Conservation (phyloP, 2,797 vertebrate species). For the Geotrypetes seraphini region DNA sequence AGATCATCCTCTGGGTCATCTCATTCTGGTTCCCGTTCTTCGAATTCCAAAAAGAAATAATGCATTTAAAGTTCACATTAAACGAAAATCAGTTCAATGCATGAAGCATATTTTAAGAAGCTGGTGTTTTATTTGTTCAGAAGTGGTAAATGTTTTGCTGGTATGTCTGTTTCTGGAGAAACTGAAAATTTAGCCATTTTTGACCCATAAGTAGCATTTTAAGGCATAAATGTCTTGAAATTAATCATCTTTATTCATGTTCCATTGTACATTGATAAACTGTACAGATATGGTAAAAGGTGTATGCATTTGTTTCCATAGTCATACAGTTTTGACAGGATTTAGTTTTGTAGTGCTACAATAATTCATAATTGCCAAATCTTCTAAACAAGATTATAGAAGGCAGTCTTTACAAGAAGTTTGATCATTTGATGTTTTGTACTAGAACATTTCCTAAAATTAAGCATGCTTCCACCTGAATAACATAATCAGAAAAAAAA, state of each 20-base stretch:
- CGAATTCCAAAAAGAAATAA: conserved; percentile 98
- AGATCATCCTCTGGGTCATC: conserved; percentile 90
- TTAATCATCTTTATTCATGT: background rate
- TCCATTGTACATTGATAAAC: too few relatives aligned
- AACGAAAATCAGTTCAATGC: conserved; percentile 59
- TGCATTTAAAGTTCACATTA: conserved; percentile 42
- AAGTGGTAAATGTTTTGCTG: conserved; percentile 55
- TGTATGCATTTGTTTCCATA: too few relatives aligned
- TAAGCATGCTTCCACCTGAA: conserved; percentile 16
- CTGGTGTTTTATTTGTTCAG: conserved; percentile 64
- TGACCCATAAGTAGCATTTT: conserved; percentile 55
- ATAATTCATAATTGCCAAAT: too few relatives aligned
- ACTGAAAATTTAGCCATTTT: conserved; percentile 51
- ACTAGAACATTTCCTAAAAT: background rate
- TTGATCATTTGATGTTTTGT: background rate
- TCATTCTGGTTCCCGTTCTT: conserved; percentile 79
- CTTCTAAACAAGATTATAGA: too few relatives aligned
- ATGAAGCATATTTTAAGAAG: conserved; percentile 76
- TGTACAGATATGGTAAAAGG: too few relatives aligned
- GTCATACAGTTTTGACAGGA: too few relatives aligned
- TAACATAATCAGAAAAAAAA: conserved; percentile 7
- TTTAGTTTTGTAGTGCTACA: too few relatives aligned
- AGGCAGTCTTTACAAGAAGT: too few relatives aligned
- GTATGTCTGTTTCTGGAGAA: conserved; percentile 55
- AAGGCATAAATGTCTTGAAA: conserved; percentile 53